Conservation (phyloP, 2,888 invertebrate genomes). For the Dryocosmus kuriphilus region DNA sequence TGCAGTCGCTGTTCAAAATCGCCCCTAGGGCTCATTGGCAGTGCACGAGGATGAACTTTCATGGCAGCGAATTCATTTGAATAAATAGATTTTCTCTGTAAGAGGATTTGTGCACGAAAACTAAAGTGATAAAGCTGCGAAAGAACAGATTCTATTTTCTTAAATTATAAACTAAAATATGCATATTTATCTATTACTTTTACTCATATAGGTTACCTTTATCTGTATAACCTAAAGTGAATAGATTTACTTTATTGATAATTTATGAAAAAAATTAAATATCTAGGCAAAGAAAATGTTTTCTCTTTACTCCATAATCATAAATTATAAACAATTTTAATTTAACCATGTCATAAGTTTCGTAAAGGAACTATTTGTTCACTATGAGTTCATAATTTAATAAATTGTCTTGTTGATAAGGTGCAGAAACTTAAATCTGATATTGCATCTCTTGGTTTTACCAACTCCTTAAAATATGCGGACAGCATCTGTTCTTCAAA, state of each 20-base stretch:
- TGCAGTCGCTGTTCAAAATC: conserved; percentile 7
- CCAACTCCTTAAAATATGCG: not conserved
- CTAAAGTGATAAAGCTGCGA: not conserved
- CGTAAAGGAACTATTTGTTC: not conserved
- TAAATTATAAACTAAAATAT: not conserved
- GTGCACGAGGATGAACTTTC: conserved; percentile 44
- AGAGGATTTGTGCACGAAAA: conserved; percentile 2
- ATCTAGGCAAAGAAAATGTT: not conserved
- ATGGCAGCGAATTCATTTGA: conserved; percentile 52
- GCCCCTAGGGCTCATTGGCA: conserved; percentile 25
- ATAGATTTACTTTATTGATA: not conserved
- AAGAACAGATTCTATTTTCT: not conserved
- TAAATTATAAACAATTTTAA: not conserved
- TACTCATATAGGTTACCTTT: too few relatives aligned
- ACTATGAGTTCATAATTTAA: not conserved
- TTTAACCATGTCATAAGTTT: not conserved
- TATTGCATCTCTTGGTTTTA: not conserved
- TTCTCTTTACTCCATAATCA: not conserved
- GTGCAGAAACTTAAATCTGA: not conserved
- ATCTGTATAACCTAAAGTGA: not conserved
- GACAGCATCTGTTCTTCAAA: not conserved
- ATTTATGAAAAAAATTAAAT: too few relatives aligned
- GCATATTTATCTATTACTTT: not conserved
- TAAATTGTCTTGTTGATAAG: not conserved
- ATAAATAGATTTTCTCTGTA: conserved; percentile 52